These are phyloP conservation scores for Thomomys bottae DNA, from an alignment of 2,113 vertebrate species.

Conservation along the genomic window DNA sequence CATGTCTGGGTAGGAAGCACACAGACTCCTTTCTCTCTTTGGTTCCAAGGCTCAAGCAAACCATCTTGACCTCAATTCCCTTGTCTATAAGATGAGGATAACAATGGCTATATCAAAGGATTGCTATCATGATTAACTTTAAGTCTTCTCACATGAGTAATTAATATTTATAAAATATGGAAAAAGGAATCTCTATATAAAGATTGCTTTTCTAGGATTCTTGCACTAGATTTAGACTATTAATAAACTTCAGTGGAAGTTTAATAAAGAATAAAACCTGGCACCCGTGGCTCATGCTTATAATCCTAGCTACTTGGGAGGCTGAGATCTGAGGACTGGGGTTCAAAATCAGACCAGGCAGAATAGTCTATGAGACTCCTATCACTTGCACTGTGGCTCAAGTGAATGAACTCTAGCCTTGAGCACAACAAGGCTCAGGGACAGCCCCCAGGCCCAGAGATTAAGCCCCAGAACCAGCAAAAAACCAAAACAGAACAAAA, in stretches of 20 bases:
- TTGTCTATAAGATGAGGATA: constrained; percentile 26
- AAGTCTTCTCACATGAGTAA: not conserved
- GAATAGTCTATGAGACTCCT: too few relatives aligned
- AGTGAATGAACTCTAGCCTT: too few relatives aligned
- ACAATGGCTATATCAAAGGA: not conserved
- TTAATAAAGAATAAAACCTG: too few relatives aligned
- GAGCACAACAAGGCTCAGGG: too few relatives aligned
- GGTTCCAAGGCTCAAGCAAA: not conserved
- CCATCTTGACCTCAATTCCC: not conserved
- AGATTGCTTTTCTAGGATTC: constrained; percentile 34
- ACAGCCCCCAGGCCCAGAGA: too few relatives aligned
- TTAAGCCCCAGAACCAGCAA: not conserved
- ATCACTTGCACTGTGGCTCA: too few relatives aligned
- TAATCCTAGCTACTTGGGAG: too few relatives aligned
- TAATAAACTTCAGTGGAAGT: not conserved
- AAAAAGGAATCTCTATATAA: constrained; percentile 16
- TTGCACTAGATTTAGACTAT: not conserved
- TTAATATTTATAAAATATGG: constrained; percentile 36
- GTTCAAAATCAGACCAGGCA: too few relatives aligned
- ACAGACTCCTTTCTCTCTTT: not conserved
- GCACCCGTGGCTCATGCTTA: too few relatives aligned
- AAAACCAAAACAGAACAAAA: too few relatives aligned
- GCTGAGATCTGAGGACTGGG: too few relatives aligned
- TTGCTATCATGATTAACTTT: not conserved
- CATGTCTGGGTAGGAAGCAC: not conserved